phyloP scores from a whole-genome alignment of 92 coral and sea anemone species.

The Desmophyllum pertusum region DNA sequence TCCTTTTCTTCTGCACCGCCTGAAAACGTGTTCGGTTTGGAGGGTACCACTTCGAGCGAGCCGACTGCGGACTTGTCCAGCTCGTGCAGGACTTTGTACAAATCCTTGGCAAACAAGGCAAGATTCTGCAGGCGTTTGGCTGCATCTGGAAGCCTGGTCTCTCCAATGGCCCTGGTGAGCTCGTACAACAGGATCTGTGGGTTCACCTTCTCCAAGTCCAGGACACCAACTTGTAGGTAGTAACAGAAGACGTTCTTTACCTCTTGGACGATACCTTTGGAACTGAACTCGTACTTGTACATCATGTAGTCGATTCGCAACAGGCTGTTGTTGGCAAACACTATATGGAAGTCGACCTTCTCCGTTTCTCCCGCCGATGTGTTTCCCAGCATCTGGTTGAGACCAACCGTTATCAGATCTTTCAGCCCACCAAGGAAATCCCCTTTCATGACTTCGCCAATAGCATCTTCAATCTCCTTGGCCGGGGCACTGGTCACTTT shows the following conservation, averaged over 20 bases:
- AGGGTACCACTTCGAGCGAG: neutral
- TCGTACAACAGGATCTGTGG: constrained; percentile 51
- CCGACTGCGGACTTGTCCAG: constrained; percentile 13
- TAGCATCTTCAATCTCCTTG: constrained; percentile 8
- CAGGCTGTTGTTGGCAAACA: constrained; percentile 53
- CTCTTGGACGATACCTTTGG: constrained; percentile 27
- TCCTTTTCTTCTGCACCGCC: neutral
- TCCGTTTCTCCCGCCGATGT: constrained; percentile 47
- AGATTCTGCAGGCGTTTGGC: constrained; percentile 23
- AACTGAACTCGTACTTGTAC: constrained; percentile 46
- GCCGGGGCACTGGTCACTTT: constrained; percentile 31
- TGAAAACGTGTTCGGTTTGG: neutral
- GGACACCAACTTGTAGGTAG: constrained; percentile 48
- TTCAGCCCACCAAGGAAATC: constrained; percentile 44
- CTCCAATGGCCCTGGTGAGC: constrained; percentile 38
- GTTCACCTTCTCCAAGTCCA: constrained; percentile 43
- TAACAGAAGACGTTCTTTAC: constrained; percentile 43
- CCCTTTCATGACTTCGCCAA: constrained; percentile 21
- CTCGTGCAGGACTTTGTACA: constrained; percentile 38
- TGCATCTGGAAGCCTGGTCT: constrained; percentile 26
- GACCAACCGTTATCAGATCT: constrained; percentile 3
- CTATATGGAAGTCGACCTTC: constrained; percentile 23
- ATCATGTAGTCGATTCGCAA: constrained; percentile 51
- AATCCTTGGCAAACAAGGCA: constrained; percentile 32
- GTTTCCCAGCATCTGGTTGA: constrained; percentile 45